These are phyloP conservation scores for Phyllotis vaccarum DNA, from an alignment of 2,797 vertebrate species.

Conservation along the genomic window DNA sequence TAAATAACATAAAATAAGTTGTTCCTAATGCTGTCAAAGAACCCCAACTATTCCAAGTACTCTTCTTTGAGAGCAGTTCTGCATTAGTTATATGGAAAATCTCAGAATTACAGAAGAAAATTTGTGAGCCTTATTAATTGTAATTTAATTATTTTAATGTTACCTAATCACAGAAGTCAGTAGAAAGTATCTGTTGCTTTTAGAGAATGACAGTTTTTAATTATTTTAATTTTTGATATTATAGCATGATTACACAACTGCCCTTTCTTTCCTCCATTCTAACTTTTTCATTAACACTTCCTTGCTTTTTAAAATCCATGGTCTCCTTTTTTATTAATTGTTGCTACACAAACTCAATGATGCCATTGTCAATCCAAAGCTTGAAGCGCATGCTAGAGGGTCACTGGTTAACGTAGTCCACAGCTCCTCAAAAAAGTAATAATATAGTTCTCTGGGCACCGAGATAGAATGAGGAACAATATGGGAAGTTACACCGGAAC, in stretches of 20 bases:
- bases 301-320: not conserved
- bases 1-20: not conserved
- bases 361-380: not conserved
- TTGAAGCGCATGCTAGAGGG: not conserved
- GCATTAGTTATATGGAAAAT: not conserved
- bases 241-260: not conserved
- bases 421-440: conserved; percentile 13
- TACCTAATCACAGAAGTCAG: not conserved
- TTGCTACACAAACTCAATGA: not conserved
- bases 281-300: not conserved
- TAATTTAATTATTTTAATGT: conserved; percentile 37
- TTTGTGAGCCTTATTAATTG: not conserved
- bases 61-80: not conserved
- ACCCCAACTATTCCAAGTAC: not conserved
- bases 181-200: not conserved
- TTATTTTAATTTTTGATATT: not conserved
- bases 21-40: conserved; percentile 39
- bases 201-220: not conserved
- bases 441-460: not conserved
- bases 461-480: not conserved
- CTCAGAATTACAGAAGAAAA: not conserved
- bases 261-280: not conserved
- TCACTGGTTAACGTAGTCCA: not conserved
- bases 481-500: not conserved
- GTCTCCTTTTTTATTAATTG: not conserved